These are phyloP conservation scores for Ceratosolen fusciceps DNA, from an alignment of 1,140 invertebrate species.

Conservation along the genomic window DNA sequence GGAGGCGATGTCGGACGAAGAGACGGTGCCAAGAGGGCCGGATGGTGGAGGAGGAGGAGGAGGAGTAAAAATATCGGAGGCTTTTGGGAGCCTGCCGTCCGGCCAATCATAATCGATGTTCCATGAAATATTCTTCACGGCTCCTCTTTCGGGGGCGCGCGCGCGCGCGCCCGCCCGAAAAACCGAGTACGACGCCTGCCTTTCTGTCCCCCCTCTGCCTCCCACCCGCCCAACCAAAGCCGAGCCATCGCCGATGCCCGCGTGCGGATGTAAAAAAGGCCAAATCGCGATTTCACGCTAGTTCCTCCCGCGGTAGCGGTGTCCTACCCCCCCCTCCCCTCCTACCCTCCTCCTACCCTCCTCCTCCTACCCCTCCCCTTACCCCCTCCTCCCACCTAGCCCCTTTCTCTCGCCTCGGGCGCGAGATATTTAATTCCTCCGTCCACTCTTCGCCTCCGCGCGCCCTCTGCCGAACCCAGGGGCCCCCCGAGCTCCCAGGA, in stretches of 20 bases:
- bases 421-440: constrained; percentile 46
- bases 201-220: too few species aligned
- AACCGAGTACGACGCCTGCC: neutral
- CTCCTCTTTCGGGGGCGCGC: constrained; percentile 22
- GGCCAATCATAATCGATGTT: constrained; percentile 50
- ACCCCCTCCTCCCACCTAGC: neutral
- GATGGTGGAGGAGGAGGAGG: neutral
- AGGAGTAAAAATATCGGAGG: constrained; percentile 37
- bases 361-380: neutral
- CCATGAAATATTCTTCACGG: constrained; percentile 50
- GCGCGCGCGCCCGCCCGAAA: neutral
- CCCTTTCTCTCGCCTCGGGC: neutral
- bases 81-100: constrained; percentile 32
- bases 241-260: constrained; percentile 1
- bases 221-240: too few species aligned
- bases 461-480: neutral
- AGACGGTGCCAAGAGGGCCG: too few species aligned
- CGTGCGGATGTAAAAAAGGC: constrained; percentile 30
- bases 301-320: too few species aligned
- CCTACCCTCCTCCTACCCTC: neutral
- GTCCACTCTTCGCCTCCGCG: neutral
- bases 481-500: constrained; percentile 18
- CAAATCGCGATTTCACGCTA: constrained; percentile 50
- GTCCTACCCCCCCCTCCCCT: constrained; percentile 22
- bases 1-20: neutral